Percentiles rank a stretch among this genome's conserved stretches.
These are phyloP conservation scores for Tetheella fluctuosa DNA, from an alignment of 2,888 invertebrate species.

Conservation along the genomic window DNA sequence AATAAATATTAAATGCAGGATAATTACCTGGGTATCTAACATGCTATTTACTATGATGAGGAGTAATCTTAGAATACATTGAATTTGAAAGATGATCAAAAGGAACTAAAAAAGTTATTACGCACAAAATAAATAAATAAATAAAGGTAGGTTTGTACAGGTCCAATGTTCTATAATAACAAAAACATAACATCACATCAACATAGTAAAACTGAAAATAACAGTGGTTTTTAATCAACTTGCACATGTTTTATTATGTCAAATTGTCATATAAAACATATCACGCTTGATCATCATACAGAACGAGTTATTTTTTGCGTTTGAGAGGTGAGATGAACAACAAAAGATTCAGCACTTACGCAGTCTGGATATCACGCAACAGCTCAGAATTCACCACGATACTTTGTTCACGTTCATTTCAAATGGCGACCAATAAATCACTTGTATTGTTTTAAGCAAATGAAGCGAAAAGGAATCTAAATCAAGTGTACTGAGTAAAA, in stretches of 20 bases:
- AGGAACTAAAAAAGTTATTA: not conserved
- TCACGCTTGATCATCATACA: conserved; percentile 40
- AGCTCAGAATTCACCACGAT: conserved; percentile 26
- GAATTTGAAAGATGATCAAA: too few relatives aligned
- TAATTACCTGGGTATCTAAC: not conserved
- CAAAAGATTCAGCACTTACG: conserved; percentile 78
- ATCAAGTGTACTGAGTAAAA: conserved; percentile 41
- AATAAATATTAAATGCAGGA: not conserved
- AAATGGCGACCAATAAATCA: conserved; percentile 16
- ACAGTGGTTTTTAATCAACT: not conserved
- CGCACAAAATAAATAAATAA: not conserved
- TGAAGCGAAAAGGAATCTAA: conserved; percentile 34
- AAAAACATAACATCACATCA: not conserved
- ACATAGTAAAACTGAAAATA: not conserved
- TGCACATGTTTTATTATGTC: not conserved
- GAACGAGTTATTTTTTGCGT: conserved; percentile 65
- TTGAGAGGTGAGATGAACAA: conserved; percentile 50
- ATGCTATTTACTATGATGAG: too few relatives aligned
- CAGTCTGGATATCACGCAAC: conserved; percentile 52
- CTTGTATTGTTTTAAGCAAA: conserved; percentile 26
- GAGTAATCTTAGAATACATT: too few relatives aligned
- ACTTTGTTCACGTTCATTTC: conserved; percentile 24
- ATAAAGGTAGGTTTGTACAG: too few relatives aligned
- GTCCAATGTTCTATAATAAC: not conserved
- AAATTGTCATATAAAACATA: conserved; percentile 23